phyloP scores from a whole-genome alignment of 2,113 vertebrate species.

The Microtus oregoni region DNA sequence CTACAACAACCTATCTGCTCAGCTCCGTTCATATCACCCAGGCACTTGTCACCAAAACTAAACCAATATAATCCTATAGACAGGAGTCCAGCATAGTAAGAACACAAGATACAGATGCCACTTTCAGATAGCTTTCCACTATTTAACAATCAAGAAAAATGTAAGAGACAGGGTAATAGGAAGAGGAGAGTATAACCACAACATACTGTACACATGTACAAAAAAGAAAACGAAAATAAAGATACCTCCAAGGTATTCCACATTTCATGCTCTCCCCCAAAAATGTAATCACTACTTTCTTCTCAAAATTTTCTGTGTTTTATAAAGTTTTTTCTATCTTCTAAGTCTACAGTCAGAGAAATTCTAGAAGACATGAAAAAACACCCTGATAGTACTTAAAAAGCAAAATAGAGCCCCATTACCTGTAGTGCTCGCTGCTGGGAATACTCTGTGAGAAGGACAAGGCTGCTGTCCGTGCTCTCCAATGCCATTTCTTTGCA shows the following conservation, averaged over 20 bases:
- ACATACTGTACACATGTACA: neutral
- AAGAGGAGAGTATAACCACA: neutral
- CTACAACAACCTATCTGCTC: neutral
- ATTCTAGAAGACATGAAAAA: neutral
- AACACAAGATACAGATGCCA: neutral
- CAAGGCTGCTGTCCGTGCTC: slow-evolving; percentile 93
- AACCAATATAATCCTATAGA: neutral
- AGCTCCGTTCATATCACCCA: neutral
- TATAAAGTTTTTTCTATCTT: neutral
- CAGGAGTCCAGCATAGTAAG: neutral
- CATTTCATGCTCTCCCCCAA: neutral
- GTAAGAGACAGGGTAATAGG: accelerated
- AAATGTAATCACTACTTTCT: neutral
- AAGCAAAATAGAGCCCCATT: slow-evolving; percentile 52
- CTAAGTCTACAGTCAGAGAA: neutral
- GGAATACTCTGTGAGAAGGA: slow-evolving; percentile 94
- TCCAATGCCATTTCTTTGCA: slow-evolving; percentile 99
- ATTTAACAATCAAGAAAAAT: neutral
- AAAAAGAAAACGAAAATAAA: neutral
- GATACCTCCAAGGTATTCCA: neutral
- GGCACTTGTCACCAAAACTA: neutral
- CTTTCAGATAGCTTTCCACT: neutral
- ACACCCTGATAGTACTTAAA: neutral
- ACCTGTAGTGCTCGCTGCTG: slow-evolving; percentile 91
- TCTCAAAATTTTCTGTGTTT: neutral